These are phyloP conservation scores for Sebastes trivittatus DNA, from an alignment of 2,797 vertebrate species.

Conservation along the genomic window DNA sequence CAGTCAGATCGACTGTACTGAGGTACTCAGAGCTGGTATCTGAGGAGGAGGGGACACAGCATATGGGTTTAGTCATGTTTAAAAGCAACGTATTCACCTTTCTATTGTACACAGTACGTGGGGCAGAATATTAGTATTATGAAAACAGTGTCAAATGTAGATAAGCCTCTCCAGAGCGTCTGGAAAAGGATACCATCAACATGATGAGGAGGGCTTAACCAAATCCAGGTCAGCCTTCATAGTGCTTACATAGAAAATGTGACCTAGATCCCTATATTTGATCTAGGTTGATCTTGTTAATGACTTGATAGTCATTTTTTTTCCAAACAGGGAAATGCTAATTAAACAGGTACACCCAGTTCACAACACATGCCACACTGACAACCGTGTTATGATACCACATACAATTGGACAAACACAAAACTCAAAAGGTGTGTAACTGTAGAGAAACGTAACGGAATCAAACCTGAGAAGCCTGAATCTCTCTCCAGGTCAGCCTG, in stretches of 20 bases:
- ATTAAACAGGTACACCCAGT: background rate
- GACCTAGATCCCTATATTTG: slow-evolving; percentile 60
- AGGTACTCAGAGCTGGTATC: slow-evolving; percentile 90
- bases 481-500: slow-evolving; percentile 87
- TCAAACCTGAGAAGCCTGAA: slow-evolving; percentile 90
- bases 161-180: slow-evolving; percentile 11
- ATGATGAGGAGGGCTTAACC: slow-evolving; percentile 11
- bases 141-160: slow-evolving; percentile 38
- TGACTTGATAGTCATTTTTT: background rate
- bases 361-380: background rate
- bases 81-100: slow-evolving; percentile 5
- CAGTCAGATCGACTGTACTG: slow-evolving; percentile 88
- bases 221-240: slow-evolving; percentile 52
- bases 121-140: slow-evolving; percentile 1
- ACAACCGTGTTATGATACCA: background rate
- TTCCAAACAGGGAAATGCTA: slow-evolving; percentile 8
- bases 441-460: background rate
- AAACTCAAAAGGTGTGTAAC: background rate
- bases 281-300: slow-evolving; percentile 35
- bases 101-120: background rate
- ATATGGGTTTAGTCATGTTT: slow-evolving; percentile 21
- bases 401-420: background rate
- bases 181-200: slow-evolving; percentile 41
- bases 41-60: slow-evolving; percentile 49
- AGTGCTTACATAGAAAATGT: slow-evolving; percentile 37